phyloP scores from a whole-genome alignment of 2,797 vertebrate species.

The Melanotaenia nigrans region DNA sequence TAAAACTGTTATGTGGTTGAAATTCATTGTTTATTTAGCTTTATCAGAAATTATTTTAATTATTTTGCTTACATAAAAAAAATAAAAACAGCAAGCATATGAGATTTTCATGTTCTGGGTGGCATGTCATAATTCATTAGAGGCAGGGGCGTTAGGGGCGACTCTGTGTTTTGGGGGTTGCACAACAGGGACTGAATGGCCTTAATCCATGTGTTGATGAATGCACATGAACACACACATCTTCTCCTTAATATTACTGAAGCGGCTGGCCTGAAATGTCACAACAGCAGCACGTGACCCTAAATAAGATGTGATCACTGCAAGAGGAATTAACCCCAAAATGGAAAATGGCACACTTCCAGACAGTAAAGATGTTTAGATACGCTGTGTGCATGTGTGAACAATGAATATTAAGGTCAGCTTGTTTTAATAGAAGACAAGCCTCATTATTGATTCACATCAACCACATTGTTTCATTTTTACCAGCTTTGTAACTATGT shows the following conservation, averaged over 20 bases:
- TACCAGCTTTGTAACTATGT: not conserved
- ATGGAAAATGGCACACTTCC: not conserved
- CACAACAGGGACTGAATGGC: slow-evolving; percentile 40
- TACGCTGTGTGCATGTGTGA: not conserved
- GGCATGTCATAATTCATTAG: not conserved
- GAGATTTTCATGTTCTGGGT: not conserved
- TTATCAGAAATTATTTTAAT: slow-evolving; percentile 40
- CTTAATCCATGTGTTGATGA: slow-evolving; percentile 55
- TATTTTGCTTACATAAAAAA: not conserved
- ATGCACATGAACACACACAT: slow-evolving; percentile 11
- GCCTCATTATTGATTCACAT: not conserved
- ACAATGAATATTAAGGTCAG: not conserved
- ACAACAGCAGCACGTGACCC: slow-evolving; percentile 52
- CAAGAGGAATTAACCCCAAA: slow-evolving; percentile 46
- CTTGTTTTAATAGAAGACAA: not conserved
- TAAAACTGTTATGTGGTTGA: too few relatives aligned
- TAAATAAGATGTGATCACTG: slow-evolving; percentile 13
- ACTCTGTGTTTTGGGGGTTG: slow-evolving; percentile 26
- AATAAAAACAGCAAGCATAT: not conserved
- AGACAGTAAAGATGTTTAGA: slow-evolving; percentile 11
- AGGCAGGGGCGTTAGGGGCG: not conserved
- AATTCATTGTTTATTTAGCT: slow-evolving; percentile 27
- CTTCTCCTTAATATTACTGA: slow-evolving; percentile 30
- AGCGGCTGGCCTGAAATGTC: slow-evolving; percentile 4
- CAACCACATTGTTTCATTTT: not conserved